Conservation (phyloP, 1,140 invertebrate species). For the Rhizoglyphus robini region DNA sequence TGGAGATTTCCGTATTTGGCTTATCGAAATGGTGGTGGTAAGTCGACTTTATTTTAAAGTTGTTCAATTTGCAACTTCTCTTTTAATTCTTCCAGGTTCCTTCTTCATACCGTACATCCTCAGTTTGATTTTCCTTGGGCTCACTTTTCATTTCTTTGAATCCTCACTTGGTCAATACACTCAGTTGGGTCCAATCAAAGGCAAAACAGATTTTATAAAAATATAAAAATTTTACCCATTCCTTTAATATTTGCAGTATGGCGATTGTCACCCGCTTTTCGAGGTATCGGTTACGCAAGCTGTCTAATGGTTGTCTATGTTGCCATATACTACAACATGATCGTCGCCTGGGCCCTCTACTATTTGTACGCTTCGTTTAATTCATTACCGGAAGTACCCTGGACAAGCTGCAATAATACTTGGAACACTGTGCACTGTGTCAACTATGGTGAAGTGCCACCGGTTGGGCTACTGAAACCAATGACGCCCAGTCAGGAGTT, state of each 20-base stretch:
- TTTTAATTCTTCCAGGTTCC: too few relatives aligned
- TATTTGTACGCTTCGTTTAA: constrained; percentile 36
- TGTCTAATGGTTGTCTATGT: too few relatives aligned
- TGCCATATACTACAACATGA: too few relatives aligned
- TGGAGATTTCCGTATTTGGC: constrained; percentile 46
- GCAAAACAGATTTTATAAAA: not conserved
- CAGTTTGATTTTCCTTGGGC: constrained; percentile 80
- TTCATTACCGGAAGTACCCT: constrained; percentile 33
- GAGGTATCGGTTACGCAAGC: constrained; percentile 35
- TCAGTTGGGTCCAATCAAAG: constrained; percentile 40
- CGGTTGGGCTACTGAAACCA: constrained; percentile 7
- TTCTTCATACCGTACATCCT: too few relatives aligned
- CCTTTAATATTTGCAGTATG: constrained; percentile 33
- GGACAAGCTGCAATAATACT: constrained; percentile 36
- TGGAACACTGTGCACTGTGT: constrained; percentile 35
- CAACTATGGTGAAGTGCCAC: not conserved
- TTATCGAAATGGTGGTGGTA: constrained; percentile 50
- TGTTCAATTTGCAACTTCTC: too few relatives aligned
- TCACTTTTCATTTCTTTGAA: constrained; percentile 73
- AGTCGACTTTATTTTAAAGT: constrained; percentile 92
- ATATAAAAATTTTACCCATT: not conserved
- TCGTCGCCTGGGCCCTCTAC: too few relatives aligned
- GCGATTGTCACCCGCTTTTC: constrained; percentile 45
- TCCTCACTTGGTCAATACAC: too few relatives aligned
- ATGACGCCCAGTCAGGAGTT: too few relatives aligned